Evolutionary conservation across 92 coral and sea anemone species (phyloP).

Genomic region (Muricea muricata): DNA sequence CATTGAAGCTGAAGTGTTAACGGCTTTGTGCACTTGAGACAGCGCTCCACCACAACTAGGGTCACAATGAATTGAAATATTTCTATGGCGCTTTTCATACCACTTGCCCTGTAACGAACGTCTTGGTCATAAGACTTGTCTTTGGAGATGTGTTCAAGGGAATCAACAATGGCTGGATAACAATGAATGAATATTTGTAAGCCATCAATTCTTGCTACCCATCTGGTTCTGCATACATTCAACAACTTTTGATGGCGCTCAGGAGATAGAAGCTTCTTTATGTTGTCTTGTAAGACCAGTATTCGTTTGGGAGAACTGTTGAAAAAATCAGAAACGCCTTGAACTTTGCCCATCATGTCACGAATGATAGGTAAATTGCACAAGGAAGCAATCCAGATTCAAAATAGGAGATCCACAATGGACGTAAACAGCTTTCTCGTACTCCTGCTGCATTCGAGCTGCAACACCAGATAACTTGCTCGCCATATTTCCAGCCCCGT

Average conservation of each 20-base stretch:
- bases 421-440: too few species aligned
- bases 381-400: slow-evolving; percentile 38
- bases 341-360: slow-evolving; percentile 34
- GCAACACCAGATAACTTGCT: slow-evolving; percentile 41
- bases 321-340: slow-evolving; percentile 34
- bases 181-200: slow-evolving; percentile 27
- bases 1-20: slow-evolving; percentile 37
- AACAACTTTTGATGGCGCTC: slow-evolving; percentile 31
- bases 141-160: neutral
- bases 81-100: too few species aligned
- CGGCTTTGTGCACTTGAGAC: slow-evolving; percentile 32
- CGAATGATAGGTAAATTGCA: slow-evolving; percentile 24
- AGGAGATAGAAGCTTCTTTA: slow-evolving; percentile 10
- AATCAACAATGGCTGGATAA: neutral
- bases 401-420: slow-evolving; percentile 41
- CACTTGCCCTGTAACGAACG: too few species aligned
- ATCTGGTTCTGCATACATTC: slow-evolving; percentile 23
- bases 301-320: slow-evolving; percentile 32
- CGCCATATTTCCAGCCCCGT: slow-evolving; percentile 51
- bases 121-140: neutral
- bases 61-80: slow-evolving; percentile 32
- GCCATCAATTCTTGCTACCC: slow-evolving; percentile 45
- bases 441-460: too few species aligned
- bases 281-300: slow-evolving; percentile 11
- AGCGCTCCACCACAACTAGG: slow-evolving; percentile 40